These are phyloP conservation scores for Patiria miniata DNA, from an alignment of 35 echinoderm and acorn worm genomes.

Conservation along the genomic window DNA sequence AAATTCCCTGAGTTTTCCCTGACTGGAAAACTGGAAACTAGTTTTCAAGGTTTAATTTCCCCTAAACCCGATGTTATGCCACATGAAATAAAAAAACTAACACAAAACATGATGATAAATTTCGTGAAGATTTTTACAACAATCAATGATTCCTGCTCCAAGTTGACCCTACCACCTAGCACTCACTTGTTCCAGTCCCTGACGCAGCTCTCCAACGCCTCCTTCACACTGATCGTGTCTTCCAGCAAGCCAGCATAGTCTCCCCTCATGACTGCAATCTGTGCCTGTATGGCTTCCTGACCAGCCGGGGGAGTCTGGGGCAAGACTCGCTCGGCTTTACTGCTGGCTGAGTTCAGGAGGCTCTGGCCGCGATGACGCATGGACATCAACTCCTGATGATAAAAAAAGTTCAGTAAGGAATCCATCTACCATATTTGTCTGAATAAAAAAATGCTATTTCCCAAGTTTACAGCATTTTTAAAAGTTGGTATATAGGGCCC, in stretches of 20 bases:
- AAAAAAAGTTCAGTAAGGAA: not conserved
- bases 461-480: too few relatives aligned
- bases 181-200: constrained; percentile 38
- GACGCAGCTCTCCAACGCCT: constrained; percentile 37
- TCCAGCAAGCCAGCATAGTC: constrained; percentile 43
- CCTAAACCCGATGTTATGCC: too few relatives aligned
- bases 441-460: not conserved
- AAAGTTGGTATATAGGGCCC: too few relatives aligned
- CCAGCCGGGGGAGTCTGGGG: constrained; percentile 54
- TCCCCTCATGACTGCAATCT: constrained; percentile 35
- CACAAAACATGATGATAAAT: too few relatives aligned
- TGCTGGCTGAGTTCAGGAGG: constrained; percentile 55
- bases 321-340: constrained; percentile 64
- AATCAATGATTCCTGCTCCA: too few relatives aligned
- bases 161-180: not conserved
- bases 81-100: too few relatives aligned
- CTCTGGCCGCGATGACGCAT: constrained; percentile 76
- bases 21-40: too few relatives aligned
- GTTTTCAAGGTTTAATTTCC: too few relatives aligned
- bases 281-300: constrained; percentile 42
- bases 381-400: constrained; percentile 69
- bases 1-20: too few relatives aligned
- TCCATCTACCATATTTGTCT: not conserved
- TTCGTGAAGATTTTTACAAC: too few relatives aligned
- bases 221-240: constrained; percentile 48